Conservation (phyloP, 2,797 vertebrate genomes). For the Halcyon smyrnensis region DNA sequence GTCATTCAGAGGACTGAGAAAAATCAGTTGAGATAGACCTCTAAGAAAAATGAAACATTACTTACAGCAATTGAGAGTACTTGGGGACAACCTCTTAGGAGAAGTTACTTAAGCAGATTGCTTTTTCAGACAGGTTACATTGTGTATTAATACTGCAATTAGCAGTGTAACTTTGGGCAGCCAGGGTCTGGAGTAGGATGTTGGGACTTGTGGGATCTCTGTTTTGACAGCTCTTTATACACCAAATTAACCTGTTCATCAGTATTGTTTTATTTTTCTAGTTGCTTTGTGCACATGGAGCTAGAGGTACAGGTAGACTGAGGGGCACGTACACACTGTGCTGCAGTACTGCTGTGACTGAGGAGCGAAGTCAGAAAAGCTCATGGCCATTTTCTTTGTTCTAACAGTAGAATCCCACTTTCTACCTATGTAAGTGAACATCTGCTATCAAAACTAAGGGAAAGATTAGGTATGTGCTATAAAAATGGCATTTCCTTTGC, state of each 20-base stretch:
- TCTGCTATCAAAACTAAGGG: conserved; percentile 54
- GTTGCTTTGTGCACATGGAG: not conserved
- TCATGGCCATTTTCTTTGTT: not conserved
- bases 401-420: not conserved
- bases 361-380: not conserved
- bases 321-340: fast-evolving
- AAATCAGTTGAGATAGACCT: not conserved
- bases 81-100: not conserved
- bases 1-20: conserved; percentile 16
- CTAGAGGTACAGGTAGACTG: not conserved
- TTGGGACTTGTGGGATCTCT: not conserved
- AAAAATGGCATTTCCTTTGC: conserved; percentile 71
- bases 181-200: not conserved
- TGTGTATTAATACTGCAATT: not conserved
- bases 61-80: not conserved
- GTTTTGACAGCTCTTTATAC: not conserved
- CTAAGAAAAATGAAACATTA: not conserved
- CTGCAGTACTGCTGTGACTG: fast-evolving
- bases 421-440: conserved; percentile 14
- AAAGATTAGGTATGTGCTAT: conserved; percentile 50
- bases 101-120: not conserved
- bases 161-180: not conserved
- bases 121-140: not conserved
- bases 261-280: not conserved
- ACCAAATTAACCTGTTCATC: not conserved